Evolutionary conservation across 2,888 invertebrate species (phyloP).

Genomic region (Drosophila neoperkinsi): DNA sequence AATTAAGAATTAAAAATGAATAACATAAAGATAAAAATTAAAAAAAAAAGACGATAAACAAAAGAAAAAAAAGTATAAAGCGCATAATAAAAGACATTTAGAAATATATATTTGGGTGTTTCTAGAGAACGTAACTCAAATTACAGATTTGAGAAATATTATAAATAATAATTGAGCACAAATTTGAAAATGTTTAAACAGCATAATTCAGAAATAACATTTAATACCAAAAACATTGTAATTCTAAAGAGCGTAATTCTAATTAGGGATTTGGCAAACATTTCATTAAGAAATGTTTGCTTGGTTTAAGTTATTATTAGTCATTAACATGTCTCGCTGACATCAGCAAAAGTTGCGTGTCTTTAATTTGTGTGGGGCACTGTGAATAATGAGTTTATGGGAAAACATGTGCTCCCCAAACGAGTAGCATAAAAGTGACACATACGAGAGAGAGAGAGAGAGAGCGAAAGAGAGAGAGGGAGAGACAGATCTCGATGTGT

Average conservation of each 20-base stretch:
- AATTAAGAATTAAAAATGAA: neutral
- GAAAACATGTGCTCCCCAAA: slow-evolving; percentile 11
- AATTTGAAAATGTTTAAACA: neutral
- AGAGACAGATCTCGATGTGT: slow-evolving; percentile 42
- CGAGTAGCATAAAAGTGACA: neutral
- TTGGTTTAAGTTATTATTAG: slow-evolving; percentile 16
- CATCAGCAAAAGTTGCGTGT: slow-evolving; percentile 45
- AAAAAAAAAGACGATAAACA: neutral
- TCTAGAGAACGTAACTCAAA: neutral
- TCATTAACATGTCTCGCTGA: slow-evolving; percentile 43
- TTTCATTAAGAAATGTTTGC: slow-evolving; percentile 13
- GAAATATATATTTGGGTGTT: neutral
- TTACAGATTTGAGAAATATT: neutral
- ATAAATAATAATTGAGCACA: neutral
- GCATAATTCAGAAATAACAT: neutral
- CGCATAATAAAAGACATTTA: neutral
- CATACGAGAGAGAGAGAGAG: neutral
- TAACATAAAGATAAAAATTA: neutral
- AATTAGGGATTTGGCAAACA: neutral
- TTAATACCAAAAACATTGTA: neutral
- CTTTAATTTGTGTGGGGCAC: slow-evolving; percentile 25
- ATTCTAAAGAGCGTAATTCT: neutral
- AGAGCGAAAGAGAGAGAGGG: neutral
- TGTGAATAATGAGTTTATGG: slow-evolving; percentile 5
- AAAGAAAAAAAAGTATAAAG: neutral